phyloP scores from a whole-genome alignment of 2,888 invertebrate genomes.

The Auanema freiburgensis region DNA sequence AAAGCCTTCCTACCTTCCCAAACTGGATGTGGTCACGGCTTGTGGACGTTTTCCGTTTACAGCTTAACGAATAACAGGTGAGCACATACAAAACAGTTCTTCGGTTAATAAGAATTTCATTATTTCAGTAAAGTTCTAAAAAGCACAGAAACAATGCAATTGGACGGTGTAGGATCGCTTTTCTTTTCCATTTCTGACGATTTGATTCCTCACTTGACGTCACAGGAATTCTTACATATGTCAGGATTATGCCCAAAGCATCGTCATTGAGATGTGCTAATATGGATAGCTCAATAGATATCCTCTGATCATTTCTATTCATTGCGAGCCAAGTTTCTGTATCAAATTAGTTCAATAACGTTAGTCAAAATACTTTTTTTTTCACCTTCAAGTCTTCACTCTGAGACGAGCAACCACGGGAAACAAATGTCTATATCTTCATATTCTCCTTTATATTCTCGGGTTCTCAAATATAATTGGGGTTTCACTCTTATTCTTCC shows the following conservation, averaged over 20 bases:
- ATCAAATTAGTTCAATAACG: too few relatives aligned
- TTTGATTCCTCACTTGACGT: conserved; percentile 38
- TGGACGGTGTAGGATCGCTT: conserved; percentile 57
- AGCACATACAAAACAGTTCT: neutral
- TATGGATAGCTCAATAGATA: too few relatives aligned
- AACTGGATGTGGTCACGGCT: conserved; percentile 51
- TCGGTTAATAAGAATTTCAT: neutral
- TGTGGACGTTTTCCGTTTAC: conserved; percentile 46
- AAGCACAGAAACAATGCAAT: conserved; percentile 31
- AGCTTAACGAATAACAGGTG: conserved; percentile 28
- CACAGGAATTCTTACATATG: conserved; percentile 54
- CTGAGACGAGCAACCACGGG: too few relatives aligned
- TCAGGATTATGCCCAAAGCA: conserved; percentile 42
- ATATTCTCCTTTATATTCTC: too few relatives aligned
- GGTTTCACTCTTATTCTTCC: too few relatives aligned
- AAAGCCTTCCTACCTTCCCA: conserved; percentile 41
- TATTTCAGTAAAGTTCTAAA: conserved; percentile 27
- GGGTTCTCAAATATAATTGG: too few relatives aligned
- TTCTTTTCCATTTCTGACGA: conserved; percentile 52
- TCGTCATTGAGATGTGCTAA: conserved; percentile 23
- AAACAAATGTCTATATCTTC: too few relatives aligned
- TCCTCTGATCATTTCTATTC: too few relatives aligned
- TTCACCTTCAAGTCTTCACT: too few relatives aligned
- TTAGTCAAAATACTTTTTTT: too few relatives aligned
- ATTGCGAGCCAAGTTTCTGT: too few relatives aligned